These are phyloP conservation scores for Urocynchramus pylzowi DNA, from an alignment of 2,113 vertebrate species.

Conservation along the genomic window DNA sequence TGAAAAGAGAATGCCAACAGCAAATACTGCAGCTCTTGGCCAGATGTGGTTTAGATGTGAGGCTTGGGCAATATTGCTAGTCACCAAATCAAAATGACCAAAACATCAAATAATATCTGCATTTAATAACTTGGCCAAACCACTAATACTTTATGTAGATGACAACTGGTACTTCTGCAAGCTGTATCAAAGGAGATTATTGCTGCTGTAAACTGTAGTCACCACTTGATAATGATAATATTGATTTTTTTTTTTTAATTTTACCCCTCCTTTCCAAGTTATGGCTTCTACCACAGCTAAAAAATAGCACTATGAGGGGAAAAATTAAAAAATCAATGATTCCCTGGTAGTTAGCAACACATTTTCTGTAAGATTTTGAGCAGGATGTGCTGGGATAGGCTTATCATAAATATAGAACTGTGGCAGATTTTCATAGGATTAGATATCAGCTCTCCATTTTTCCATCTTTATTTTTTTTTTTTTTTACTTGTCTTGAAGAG, in stretches of 20 bases:
- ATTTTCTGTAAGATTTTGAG: slow-evolving; percentile 50
- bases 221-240: slow-evolving; percentile 57
- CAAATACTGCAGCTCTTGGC: background rate
- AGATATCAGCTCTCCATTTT: background rate
- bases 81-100: background rate
- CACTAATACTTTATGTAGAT: background rate
- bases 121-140: background rate
- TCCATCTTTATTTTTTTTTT: background rate
- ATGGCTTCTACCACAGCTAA: slow-evolving; percentile 23
- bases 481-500: background rate
- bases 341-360: slow-evolving; percentile 41
- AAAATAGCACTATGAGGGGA: background rate
- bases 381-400: slow-evolving; percentile 35
- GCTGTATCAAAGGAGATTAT: slow-evolving; percentile 25
- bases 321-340: slow-evolving; percentile 43
- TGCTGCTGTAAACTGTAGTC: slow-evolving; percentile 52
- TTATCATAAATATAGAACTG: slow-evolving; percentile 37
- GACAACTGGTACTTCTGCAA: background rate
- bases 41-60: background rate
- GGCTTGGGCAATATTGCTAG: background rate
- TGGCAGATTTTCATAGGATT: slow-evolving; percentile 28
- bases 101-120: background rate
- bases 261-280: background rate
- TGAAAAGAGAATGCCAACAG: background rate
- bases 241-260: background rate